Percentiles rank a stretch among this genome's conserved stretches.
These are phyloP conservation scores for Lota lota DNA, from an alignment of 2,113 vertebrate species.

Conservation along the genomic window DNA sequence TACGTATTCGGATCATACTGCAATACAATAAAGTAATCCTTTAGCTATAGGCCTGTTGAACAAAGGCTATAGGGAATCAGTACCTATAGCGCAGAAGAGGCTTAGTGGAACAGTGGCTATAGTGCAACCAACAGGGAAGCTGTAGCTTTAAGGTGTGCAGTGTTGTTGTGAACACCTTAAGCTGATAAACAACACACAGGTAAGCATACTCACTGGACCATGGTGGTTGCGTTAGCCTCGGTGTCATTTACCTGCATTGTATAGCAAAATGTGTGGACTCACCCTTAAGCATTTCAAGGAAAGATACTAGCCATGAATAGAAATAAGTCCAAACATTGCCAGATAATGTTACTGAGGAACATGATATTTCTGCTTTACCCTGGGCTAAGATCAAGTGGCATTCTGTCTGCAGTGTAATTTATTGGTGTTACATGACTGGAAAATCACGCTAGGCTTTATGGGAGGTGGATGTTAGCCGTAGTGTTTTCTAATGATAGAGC, in stretches of 20 bases:
- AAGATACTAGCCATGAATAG: constrained; percentile 46
- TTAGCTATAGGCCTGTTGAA: too few relatives aligned
- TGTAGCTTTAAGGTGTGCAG: too few relatives aligned
- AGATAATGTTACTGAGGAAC: constrained; percentile 57
- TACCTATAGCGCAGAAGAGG: too few relatives aligned
- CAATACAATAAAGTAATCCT: too few relatives aligned
- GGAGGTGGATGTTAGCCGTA: background rate
- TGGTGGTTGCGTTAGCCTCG: background rate
- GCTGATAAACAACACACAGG: too few relatives aligned
- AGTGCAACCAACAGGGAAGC: too few relatives aligned
- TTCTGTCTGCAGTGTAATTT: constrained; percentile 55
- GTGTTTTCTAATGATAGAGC: too few relatives aligned
- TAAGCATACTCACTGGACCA: background rate
- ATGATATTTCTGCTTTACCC: constrained; percentile 46
- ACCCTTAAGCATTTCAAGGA: background rate
- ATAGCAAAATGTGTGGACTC: background rate
- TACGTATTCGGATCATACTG: too few relatives aligned
- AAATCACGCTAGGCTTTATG: background rate
- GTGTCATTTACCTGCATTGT: constrained; percentile 5
- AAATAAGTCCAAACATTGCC: constrained; percentile 62
- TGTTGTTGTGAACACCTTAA: too few relatives aligned
- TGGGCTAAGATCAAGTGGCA: constrained; percentile 47
- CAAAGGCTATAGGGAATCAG: too few relatives aligned
- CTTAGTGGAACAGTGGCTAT: too few relatives aligned
- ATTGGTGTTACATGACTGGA: constrained; percentile 43